These are phyloP conservation scores for Drosophila oshimai DNA, from an alignment of 1,140 invertebrate species.

Conservation along the genomic window DNA sequence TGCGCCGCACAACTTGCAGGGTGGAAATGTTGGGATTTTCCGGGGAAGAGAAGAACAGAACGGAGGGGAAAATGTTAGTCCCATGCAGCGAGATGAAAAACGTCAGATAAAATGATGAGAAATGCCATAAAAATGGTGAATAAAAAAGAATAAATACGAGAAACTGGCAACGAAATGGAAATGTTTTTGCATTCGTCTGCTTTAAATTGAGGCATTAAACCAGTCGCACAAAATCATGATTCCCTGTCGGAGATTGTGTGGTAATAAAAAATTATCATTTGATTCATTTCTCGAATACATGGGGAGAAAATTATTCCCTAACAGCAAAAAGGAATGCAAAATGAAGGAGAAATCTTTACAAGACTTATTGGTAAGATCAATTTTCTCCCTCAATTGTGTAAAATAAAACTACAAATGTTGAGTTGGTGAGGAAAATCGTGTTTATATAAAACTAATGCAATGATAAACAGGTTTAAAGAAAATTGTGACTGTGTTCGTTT, in stretches of 20 bases:
- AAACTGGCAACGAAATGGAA: conserved; percentile 40
- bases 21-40: conserved; percentile 10
- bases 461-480: too few relatives aligned
- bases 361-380: neutral
- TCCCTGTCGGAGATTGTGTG: conserved; percentile 31
- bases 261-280: conserved; percentile 41
- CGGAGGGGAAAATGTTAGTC: conserved; percentile 15
- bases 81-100: conserved; percentile 37
- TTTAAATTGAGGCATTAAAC: conserved; percentile 45
- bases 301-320: neutral
- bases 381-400: neutral
- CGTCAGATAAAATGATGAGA: conserved; percentile 76
- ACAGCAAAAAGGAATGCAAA: neutral
- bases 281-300: neutral
- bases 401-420: neutral
- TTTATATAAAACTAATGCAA: too few relatives aligned
- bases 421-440: too few relatives aligned
- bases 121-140: conserved; percentile 64
- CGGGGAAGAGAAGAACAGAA: neutral
- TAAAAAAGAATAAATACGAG: conserved; percentile 29
- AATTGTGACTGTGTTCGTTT: too few relatives aligned
- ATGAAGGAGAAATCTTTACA: neutral
- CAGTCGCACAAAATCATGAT: conserved; percentile 16
- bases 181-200: conserved; percentile 58
- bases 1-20: conserved; percentile 57